Percentiles rank a stretch among this genome's conserved stretches.
Evolutionary conservation across 2,797 vertebrate species (phyloP).

Genomic region (Hybognathus amarus): DNA sequence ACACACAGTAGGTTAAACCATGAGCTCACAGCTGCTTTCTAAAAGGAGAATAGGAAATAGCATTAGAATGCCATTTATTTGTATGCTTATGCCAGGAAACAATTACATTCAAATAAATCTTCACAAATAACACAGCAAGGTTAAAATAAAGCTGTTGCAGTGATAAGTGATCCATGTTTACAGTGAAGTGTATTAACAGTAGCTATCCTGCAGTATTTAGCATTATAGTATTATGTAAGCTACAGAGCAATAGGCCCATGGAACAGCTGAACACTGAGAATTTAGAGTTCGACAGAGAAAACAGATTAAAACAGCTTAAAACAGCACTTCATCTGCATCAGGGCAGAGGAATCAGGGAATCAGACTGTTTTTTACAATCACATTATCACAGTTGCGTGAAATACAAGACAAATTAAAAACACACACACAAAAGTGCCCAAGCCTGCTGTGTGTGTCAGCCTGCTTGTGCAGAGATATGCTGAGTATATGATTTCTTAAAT

Average conservation of each 20-base stretch:
- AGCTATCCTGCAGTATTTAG: slow-evolving; percentile 21
- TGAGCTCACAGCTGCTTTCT: background rate
- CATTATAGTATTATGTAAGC: slow-evolving; percentile 27
- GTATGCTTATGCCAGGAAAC: background rate
- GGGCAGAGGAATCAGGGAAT: slow-evolving; percentile 12
- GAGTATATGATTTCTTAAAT: background rate
- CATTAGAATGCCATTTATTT: background rate
- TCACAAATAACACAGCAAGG: background rate
- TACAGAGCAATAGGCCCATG: slow-evolving; percentile 9
- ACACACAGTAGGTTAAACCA: background rate
- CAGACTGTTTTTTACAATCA: slow-evolving; percentile 5
- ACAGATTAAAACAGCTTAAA: slow-evolving; percentile 45
- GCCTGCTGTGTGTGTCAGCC: background rate
- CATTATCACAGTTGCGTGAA: slow-evolving; percentile 8
- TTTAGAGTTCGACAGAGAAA: slow-evolving; percentile 15
- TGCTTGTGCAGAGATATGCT: background rate
- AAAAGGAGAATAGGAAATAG: background rate
- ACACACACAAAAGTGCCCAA: background rate
- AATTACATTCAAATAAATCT: background rate
- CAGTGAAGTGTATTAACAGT: slow-evolving; percentile 23
- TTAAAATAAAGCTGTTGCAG: slow-evolving; percentile 21
- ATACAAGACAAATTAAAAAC: slow-evolving; percentile 7
- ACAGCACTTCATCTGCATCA: slow-evolving; percentile 25
- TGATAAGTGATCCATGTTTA: slow-evolving; percentile 11
- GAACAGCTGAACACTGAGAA: background rate